Base-by-base conservation (phyloP, 2,888 invertebrate genomes). In the Eupithecia exiguata region DNA sequence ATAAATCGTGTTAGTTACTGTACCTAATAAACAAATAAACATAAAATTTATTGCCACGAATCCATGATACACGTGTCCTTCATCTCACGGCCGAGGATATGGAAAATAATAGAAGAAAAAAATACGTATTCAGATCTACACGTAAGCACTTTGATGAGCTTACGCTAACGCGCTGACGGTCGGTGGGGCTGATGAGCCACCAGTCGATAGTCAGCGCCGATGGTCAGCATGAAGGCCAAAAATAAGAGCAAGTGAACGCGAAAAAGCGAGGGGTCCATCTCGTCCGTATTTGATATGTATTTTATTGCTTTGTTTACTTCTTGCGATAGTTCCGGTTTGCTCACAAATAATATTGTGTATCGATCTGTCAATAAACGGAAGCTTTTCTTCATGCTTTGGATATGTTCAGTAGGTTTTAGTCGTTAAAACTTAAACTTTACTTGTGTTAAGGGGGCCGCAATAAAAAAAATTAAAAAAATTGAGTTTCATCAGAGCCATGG, bases 251-350 rank as follows among this genome's bases (percentile, higher is more conserved):
- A 5, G 18, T 16, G 14, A 5, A 43, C 49, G n/a, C n/a, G n/a
- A 9, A 49, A 18, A n/a, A 0, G 1, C 21, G 53, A 53, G 18
- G 35, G 62, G 62, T 16, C 30, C 30, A 4, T 30, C 4, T 30
- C 30, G 35, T 62, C 10, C 49, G 49, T 62, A 62, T 62, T 35
- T 62, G 62, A 62, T 62, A 35, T 35, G 62, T 62, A 35, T 18
- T 62, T 62, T 62, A 62, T 62, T 62, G 62, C 18, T 25, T 43
- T 67, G 40, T 67, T 67, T 43, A 46, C 43, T 67, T 30, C 21
- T 67, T 16, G 40, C 38, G 62, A 62, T 62, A 35, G 6, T 62
- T 65, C 36, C 65, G 18, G 35, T 38, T 58, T 58, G 49, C 69
- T 58, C 16, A 69, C 58, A 53, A 16, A 69, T 35, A 38, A 53